phyloP scores from a whole-genome alignment of 64 coral and sea anemone genomes.

The Anthopleura sola region DNA sequence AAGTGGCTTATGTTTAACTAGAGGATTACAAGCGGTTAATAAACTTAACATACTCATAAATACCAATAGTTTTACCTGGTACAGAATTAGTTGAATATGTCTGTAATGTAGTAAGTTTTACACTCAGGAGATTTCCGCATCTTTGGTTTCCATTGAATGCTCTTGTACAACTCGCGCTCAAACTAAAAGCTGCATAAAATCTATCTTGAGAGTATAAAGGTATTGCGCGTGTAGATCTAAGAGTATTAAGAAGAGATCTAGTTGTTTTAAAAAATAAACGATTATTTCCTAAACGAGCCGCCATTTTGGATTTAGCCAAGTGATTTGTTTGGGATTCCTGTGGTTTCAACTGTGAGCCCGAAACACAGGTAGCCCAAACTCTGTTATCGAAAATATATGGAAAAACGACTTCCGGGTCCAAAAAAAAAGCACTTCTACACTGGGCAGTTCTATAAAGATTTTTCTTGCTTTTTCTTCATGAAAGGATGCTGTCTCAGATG shows the following conservation, averaged over 20 bases:
- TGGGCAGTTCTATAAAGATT: no score
- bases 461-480: no score
- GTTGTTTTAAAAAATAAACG: background rate
- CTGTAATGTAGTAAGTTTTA: background rate
- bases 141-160: background rate
- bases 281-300: background rate
- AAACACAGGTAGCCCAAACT: conserved; percentile 11
- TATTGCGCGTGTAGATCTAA: background rate
- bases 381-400: no score
- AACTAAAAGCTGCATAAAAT: background rate
- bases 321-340: background rate
- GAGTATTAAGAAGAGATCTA: background rate
- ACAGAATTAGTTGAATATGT: background rate
- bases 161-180: background rate
- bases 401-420: no score
- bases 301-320: conserved; percentile 17
- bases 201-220: background rate
- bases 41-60: background rate
- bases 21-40: background rate
- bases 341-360: background rate
- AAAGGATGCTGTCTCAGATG: no score
- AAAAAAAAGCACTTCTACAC: no score
- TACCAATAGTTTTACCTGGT: background rate
- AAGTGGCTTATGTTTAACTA: no score
- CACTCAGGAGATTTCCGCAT: background rate